These are phyloP conservation scores for Actinostola sp. DNA, from an alignment of 92 coral and sea anemone genomes.

Conservation along the genomic window DNA sequence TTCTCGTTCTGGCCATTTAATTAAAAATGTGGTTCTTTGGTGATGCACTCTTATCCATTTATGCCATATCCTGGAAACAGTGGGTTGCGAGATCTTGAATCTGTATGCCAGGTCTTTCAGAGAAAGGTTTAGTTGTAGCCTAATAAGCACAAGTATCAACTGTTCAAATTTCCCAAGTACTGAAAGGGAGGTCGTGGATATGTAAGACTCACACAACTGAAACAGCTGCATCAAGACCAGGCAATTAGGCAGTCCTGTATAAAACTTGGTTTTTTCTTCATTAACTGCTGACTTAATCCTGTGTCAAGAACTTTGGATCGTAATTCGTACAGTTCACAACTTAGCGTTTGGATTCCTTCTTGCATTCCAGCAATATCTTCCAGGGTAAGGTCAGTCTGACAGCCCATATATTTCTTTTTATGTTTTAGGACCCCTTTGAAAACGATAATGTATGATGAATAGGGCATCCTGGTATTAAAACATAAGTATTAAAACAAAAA, in stretches of 20 bases:
- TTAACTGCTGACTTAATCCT: conserved; percentile 27
- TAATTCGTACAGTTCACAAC: conserved; percentile 27
- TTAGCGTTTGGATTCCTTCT: conserved; percentile 9
- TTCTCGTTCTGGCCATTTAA: conserved; percentile 49
- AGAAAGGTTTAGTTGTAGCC: conserved; percentile 39
- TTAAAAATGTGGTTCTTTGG: conserved; percentile 22
- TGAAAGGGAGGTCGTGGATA: conserved; percentile 13
- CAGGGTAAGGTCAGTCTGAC: conserved; percentile 26
- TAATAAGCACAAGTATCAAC: conserved; percentile 25
- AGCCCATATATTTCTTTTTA: background rate
- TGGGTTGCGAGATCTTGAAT: conserved; percentile 25
- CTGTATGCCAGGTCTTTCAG: conserved; percentile 43
- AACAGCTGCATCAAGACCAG: conserved; percentile 38
- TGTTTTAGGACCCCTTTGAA: too few species aligned
- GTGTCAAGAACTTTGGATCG: conserved; percentile 37
- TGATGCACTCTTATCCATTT: conserved; percentile 18
- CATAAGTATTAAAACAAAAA: too few species aligned
- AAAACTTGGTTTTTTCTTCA: conserved; percentile 40
- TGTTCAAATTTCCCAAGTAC: conserved; percentile 33
- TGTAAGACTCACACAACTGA: conserved; percentile 30
- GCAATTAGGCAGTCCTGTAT: conserved; percentile 51
- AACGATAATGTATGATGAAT: background rate
- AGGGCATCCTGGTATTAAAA: conserved; percentile 12
- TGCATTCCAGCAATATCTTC: conserved; percentile 21
- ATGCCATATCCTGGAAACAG: conserved; percentile 18